Evolutionary conservation across 2,797 vertebrate species (phyloP), one percentile per base, ranked within the genome.

Genomic region (Sebastes cheni): DNA sequence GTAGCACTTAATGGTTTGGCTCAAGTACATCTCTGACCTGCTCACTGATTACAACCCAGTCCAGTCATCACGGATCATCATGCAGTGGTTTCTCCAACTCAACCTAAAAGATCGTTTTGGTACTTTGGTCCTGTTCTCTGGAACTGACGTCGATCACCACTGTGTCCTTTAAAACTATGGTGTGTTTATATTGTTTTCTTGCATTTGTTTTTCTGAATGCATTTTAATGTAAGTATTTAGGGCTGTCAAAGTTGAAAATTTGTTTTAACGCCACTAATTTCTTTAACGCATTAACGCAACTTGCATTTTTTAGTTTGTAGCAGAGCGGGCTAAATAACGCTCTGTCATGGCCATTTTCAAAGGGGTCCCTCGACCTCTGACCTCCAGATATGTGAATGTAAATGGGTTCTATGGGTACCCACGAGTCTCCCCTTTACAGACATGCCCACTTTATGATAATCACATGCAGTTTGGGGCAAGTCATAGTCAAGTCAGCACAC

Each of bases 1-100:
- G 56, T 69, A 56, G 42, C 64, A 82, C 65, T 70, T 77, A 67
- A 62, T 77, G 60, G 42, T 77, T 79, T 50, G 29, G 13, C 72
- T 60, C 50, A 8, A 42, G 30, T 70, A 42, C 5, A 2, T 58
- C 2, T 56, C 20, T 55, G 32, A 36, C n/a, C 11, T 67, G 56
- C 67, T 58, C 23, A 36, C 18, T 55, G 23, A 62, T 39, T 62
- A 32, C 18, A 67, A 59, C 5, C 22, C 58, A 11, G 18, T 65
- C 32, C 56, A 46, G 20, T 34, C 46, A 50, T 16, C 29, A 59
- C 16, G 23, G 60, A 83, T 66, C 42, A 25, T n/a, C 54, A 61
- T 29, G 20, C 5, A 29, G 66, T 27, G 58, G 10, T 20, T 61
- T 54, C 18, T 23, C 30, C 27, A 46, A 42, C 12, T 67, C 10